Percentiles rank a stretch among this genome's conserved stretches.
phyloP scores from a whole-genome alignment of 2,797 vertebrate species.

The Tenualosa ilisha region DNA sequence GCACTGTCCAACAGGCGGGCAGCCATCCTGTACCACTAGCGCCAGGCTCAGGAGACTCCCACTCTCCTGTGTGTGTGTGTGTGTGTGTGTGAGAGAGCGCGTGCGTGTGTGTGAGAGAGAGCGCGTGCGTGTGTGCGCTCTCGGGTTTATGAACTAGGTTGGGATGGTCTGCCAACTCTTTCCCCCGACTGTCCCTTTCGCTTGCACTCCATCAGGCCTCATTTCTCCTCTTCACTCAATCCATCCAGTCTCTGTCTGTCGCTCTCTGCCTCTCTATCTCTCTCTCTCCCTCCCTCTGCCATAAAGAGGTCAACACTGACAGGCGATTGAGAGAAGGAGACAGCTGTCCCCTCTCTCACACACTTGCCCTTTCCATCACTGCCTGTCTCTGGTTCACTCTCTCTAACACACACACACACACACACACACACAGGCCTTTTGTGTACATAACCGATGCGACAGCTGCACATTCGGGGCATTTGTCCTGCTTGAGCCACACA shows the following conservation, averaged over 20 bases:
- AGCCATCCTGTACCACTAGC: background rate
- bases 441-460: background rate
- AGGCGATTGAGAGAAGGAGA: conserved; percentile 31
- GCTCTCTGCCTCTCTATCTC: background rate
- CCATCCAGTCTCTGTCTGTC: background rate
- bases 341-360: conserved; percentile 28
- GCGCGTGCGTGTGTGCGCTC: background rate
- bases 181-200: background rate
- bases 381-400: too few species aligned
- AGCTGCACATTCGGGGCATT: background rate
- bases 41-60: background rate
- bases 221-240: background rate
- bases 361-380: background rate
- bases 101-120: background rate
- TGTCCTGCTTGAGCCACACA: background rate
- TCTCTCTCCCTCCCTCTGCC: conserved; percentile 26
- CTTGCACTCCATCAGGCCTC: background rate
- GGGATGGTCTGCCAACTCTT: background rate
- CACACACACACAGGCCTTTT: conserved; percentile 14
- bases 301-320: conserved; percentile 38
- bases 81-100: background rate
- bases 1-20: background rate
- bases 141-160: conserved; percentile 3
- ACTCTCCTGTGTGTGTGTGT: background rate
- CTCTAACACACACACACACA: background rate